These are phyloP conservation scores for Okamejei kenojei DNA, from an alignment of 2,797 vertebrate genomes.

Conservation along the genomic window DNA sequence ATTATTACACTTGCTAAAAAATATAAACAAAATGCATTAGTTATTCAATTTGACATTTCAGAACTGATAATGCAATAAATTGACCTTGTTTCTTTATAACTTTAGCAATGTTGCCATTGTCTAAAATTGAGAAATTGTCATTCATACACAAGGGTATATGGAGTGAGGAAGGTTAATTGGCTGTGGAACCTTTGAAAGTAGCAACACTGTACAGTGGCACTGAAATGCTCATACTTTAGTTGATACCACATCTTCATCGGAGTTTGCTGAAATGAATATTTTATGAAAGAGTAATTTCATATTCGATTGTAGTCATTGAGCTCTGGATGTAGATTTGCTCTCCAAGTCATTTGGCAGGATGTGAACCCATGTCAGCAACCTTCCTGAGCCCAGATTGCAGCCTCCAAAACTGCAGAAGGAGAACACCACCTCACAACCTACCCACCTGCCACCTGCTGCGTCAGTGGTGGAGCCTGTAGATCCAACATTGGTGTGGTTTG, in stretches of 20 bases:
- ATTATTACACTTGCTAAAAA: conserved; percentile 27
- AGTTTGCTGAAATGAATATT: neutral
- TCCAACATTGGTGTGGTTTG: too few species aligned
- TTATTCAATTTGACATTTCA: conserved; percentile 14
- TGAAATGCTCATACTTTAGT: neutral
- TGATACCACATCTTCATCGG: neutral
- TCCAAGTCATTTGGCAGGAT: too few species aligned
- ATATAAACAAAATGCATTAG: neutral
- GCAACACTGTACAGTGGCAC: neutral
- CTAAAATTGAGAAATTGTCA: neutral
- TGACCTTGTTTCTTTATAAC: neutral
- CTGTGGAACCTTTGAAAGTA: neutral
- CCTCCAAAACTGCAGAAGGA: too few species aligned
- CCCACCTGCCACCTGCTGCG: too few species aligned
- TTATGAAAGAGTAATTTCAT: neutral
- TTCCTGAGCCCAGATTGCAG: too few species aligned
- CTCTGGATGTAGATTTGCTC: too few species aligned
- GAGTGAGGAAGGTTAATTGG: neutral
- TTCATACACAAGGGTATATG: neutral
- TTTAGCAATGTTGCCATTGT: neutral
- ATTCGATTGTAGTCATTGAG: neutral
- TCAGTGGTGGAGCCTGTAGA: too few species aligned
- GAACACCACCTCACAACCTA: too few species aligned
- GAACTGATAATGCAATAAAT: neutral
- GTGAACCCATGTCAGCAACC: too few species aligned